These are phyloP conservation scores for Propithecus deckenii DNA, from an alignment of 2,797 vertebrate species.

Conservation along the genomic window DNA sequence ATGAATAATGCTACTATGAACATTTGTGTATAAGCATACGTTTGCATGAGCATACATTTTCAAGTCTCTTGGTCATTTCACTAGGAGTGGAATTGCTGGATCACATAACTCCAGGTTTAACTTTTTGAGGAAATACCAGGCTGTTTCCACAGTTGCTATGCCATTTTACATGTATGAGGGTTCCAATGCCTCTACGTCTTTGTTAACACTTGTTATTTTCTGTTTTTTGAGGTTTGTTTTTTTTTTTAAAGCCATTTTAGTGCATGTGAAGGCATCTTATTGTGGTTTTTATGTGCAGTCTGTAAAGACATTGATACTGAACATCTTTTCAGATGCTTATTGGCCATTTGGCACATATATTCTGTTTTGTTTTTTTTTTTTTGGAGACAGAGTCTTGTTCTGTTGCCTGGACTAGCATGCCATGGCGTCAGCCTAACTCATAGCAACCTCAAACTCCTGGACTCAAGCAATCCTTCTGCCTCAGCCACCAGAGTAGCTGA, in stretches of 20 bases:
- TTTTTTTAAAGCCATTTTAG: neutral
- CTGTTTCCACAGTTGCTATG: neutral
- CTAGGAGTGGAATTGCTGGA: neutral
- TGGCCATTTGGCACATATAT: neutral
- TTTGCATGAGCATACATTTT: neutral
- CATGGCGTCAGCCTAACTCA: too few species aligned
- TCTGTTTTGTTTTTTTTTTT: too few species aligned
- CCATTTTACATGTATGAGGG: neutral
- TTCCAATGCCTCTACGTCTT: neutral
- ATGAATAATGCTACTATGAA: neutral
- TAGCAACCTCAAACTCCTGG: too few species aligned
- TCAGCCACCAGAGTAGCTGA: too few species aligned
- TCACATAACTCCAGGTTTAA: neutral
- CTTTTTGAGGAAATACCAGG: neutral
- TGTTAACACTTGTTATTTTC: neutral
- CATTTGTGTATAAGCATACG: neutral
- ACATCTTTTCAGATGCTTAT: neutral
- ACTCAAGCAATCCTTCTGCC: too few species aligned
- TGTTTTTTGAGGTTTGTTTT: neutral
- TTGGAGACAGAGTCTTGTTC: too few species aligned
- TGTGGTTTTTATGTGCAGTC: neutral
- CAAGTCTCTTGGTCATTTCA: neutral
- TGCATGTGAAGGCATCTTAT: neutral
- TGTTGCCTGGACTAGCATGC: too few species aligned
- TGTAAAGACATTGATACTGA: neutral